These are phyloP conservation scores for Ciconia boyciana DNA, from an alignment of 2,113 vertebrate species.

Conservation along the genomic window DNA sequence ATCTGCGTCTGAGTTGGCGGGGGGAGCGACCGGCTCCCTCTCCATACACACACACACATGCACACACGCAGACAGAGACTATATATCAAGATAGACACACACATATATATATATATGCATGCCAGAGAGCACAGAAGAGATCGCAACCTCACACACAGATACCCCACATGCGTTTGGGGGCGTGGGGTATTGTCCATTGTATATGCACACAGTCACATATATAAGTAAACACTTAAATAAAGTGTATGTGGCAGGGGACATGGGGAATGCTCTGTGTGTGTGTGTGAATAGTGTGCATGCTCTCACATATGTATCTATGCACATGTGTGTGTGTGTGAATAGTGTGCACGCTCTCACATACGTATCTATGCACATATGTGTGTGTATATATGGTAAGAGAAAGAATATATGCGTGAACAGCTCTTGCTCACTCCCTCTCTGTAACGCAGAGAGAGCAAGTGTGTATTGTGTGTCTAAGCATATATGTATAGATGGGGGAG, in stretches of 20 bases:
- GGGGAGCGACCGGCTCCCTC: neutral
- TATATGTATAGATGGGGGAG: neutral
- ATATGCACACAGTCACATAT: neutral
- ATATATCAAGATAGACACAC: neutral
- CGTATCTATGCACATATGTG: no score
- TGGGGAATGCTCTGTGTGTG: neutral
- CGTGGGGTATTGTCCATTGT: no score
- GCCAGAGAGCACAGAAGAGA: neutral
- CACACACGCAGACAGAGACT: neutral
- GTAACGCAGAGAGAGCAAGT: neutral
- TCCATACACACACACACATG: neutral
- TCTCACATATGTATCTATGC: no score
- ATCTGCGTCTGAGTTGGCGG: accelerated
- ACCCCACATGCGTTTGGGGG: neutral
- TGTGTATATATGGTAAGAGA: neutral
- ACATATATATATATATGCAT: no score
- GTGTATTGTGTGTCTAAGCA: neutral
- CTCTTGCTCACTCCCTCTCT: neutral
- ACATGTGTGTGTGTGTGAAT: no score
- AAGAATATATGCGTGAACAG: neutral
- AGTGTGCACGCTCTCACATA: no score
- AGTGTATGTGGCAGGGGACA: neutral
- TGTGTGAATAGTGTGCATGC: neutral
- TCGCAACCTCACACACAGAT: neutral
- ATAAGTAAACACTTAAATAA: neutral